A percentile compares a stretch with the other conserved stretches of the same genome.
Evolutionary conservation across 2,113 vertebrate genomes (phyloP).

Genomic region (Poicephalus meyeri): DNA sequence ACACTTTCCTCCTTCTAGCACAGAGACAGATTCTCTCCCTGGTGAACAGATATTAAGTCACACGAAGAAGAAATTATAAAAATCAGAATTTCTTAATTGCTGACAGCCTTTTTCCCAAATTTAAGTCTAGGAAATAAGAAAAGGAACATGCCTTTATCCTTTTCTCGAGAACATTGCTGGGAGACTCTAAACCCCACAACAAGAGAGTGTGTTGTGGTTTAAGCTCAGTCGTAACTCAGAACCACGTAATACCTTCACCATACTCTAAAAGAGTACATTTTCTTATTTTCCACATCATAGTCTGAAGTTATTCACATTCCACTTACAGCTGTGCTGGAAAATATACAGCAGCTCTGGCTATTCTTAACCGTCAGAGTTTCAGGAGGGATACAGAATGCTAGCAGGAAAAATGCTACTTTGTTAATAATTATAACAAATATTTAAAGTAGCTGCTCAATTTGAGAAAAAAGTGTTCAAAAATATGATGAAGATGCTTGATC

Average conservation of each 20-base stretch:
- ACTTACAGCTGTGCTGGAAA: not conserved
- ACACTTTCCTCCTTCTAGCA: not conserved
- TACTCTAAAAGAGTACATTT: not conserved
- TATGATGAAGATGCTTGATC: not conserved
- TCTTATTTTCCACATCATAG: not conserved
- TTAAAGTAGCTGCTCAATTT: not conserved
- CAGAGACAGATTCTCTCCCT: not conserved
- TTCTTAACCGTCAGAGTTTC: not conserved
- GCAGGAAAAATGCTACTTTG: not conserved
- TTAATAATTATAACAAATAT: not conserved
- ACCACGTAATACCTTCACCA: not conserved
- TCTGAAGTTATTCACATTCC: not conserved
- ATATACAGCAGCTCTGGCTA: not conserved
- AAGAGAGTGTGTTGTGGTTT: not conserved
- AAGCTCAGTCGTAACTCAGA: too few species aligned
- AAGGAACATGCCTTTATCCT: not conserved
- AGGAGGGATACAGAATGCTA: not conserved
- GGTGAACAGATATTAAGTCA: not conserved
- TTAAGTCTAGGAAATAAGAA: not conserved
- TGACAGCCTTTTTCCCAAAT: not conserved
- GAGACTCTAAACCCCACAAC: not conserved
- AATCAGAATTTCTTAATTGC: not conserved
- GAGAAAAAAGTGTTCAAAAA: not conserved
- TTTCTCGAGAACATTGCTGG: not conserved
- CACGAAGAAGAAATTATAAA: not conserved